Conservation (phyloP, 2,113 vertebrate species). For the Crotalus horridus region DNA sequence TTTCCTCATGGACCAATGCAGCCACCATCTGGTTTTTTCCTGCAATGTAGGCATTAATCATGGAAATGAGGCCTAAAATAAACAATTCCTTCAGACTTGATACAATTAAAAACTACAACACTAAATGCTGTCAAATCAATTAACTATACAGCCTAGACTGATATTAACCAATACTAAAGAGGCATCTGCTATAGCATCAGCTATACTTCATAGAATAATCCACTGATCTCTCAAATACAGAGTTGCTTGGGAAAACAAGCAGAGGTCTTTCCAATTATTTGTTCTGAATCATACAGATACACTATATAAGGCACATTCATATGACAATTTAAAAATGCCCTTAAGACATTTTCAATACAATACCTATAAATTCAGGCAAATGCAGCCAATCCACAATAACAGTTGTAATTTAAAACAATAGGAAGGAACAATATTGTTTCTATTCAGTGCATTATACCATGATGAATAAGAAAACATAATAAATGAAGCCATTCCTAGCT, state of each 20-base stretch:
- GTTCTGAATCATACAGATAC: background rate
- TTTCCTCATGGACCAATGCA: background rate
- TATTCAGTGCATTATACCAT: background rate
- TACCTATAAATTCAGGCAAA: too few relatives aligned
- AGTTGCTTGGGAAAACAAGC: background rate
- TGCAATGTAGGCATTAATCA: background rate
- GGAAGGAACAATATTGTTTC: background rate
- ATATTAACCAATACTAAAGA: background rate
- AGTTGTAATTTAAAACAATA: too few relatives aligned
- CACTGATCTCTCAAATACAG: background rate
- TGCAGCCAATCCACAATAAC: too few relatives aligned
- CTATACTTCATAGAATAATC: background rate
- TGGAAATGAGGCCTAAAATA: background rate
- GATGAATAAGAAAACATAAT: background rate
- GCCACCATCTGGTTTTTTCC: background rate
- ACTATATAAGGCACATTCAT: background rate
- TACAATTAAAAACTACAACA: background rate
- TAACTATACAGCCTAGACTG: background rate
- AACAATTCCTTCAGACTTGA: constrained; percentile 1
- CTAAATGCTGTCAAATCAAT: background rate
- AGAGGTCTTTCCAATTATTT: background rate
- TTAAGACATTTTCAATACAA: background rate
- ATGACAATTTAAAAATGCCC: background rate
- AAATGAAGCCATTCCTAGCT: background rate
- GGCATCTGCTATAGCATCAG: background rate